Percentiles rank a stretch among this genome's conserved stretches.
phyloP scores from a whole-genome alignment of 53 echinoderm and acorn worm species.

The Hippasteria phrygiana region DNA sequence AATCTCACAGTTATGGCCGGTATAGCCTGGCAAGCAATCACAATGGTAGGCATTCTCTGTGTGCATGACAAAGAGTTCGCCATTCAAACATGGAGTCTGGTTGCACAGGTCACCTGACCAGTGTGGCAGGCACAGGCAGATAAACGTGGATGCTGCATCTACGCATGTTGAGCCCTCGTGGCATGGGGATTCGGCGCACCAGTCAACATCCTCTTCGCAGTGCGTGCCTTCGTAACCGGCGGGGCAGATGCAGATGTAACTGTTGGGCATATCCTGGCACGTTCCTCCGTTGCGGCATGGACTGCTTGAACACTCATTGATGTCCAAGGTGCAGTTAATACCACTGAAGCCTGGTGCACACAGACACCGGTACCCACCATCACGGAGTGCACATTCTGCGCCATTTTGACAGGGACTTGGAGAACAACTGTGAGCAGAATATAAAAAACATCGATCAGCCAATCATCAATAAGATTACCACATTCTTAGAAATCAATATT shows the following conservation, averaged over 20 bases:
- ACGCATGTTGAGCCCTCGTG: slow-evolving; percentile 10
- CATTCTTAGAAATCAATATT: too few relatives aligned
- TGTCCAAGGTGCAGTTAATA: slow-evolving; percentile 29
- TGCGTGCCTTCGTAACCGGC: slow-evolving; percentile 19
- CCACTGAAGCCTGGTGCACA: slow-evolving; percentile 27
- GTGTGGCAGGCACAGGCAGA: not conserved
- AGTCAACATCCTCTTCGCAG: slow-evolving; percentile 10
- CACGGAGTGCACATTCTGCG: not conserved
- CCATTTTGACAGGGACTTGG: slow-evolving; percentile 38
- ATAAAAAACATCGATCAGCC: not conserved
- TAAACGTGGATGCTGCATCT: not conserved
- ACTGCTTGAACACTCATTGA: slow-evolving; percentile 42
- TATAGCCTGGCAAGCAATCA: slow-evolving; percentile 9
- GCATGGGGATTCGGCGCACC: slow-evolving; percentile 31
- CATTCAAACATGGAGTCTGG: slow-evolving; percentile 32
- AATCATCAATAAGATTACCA: too few relatives aligned
- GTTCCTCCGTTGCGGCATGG: slow-evolving; percentile 26
- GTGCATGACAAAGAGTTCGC: not conserved
- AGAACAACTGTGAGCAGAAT: slow-evolving; percentile 7
- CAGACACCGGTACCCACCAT: slow-evolving; percentile 33
- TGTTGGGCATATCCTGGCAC: slow-evolving; percentile 27
- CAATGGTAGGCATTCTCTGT: slow-evolving; percentile 13
- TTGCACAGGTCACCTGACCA: slow-evolving; percentile 24
- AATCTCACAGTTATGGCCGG: slow-evolving; percentile 70
- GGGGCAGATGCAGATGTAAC: not conserved